Conservation (phyloP, 2,797 vertebrate species). For the Orestias chungarensis region DNA sequence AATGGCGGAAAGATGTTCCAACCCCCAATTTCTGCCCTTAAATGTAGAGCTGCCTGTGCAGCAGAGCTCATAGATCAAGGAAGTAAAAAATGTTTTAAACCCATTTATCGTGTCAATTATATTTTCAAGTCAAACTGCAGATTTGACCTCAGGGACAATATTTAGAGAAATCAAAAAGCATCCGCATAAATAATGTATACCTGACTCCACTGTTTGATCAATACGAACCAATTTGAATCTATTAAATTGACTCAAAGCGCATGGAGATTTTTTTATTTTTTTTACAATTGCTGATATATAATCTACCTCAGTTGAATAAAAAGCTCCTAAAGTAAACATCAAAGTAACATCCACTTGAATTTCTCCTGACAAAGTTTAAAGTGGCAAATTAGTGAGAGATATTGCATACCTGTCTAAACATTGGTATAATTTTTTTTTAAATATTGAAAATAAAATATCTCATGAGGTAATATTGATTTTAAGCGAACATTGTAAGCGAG, state of each 20-base stretch:
- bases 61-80: slow-evolving; percentile 5
- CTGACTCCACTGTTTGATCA: not conserved
- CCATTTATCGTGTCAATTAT: not conserved
- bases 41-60: slow-evolving; percentile 9
- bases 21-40: slow-evolving; percentile 17
- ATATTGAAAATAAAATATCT: not conserved
- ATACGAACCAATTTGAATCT: not conserved
- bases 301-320: not conserved
- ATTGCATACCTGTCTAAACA: too few species aligned
- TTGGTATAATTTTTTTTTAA: too few species aligned
- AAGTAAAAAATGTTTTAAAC: not conserved
- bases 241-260: not conserved
- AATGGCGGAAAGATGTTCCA: slow-evolving; percentile 26
- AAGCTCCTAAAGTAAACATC: not conserved
- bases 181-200: not conserved
- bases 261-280: not conserved
- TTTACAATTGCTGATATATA: too few species aligned
- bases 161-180: not conserved
- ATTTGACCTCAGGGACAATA: too few species aligned
- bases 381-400: too few species aligned
- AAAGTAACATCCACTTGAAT: not conserved
- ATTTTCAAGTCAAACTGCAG: not conserved
- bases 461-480: not conserved
- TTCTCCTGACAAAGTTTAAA: not conserved
- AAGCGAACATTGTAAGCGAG: not conserved